Conservation (phyloP, 2,797 vertebrate species). For the Micrastur ruficollis region DNA sequence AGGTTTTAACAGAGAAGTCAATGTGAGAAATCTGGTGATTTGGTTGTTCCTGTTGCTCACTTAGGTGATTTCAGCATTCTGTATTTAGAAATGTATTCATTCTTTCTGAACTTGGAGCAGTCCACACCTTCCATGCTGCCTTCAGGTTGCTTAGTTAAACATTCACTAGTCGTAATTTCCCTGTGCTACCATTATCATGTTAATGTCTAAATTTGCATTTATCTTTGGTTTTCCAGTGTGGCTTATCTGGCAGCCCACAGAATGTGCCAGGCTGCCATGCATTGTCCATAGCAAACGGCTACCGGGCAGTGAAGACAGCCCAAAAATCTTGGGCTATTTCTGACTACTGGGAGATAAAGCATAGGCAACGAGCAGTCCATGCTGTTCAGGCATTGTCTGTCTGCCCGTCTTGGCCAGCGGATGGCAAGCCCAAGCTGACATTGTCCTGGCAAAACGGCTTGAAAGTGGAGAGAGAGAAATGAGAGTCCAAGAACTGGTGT, state of each 20-base stretch:
- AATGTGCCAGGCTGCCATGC: not conserved
- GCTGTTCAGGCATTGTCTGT: not conserved
- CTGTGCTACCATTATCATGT: not conserved
- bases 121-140: not conserved
- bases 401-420: not conserved
- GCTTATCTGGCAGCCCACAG: not conserved
- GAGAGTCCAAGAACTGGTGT: not conserved
- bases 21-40: not conserved
- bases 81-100: not conserved
- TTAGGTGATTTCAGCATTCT: not conserved
- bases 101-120: not conserved
- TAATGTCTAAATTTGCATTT: not conserved
- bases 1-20: not conserved
- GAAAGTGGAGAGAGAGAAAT: not conserved
- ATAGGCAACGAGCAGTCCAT: rapidly evolving
- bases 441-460: not conserved
- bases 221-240: not conserved
- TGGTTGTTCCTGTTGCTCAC: not conserved
- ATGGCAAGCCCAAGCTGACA: not conserved
- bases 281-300: not conserved
- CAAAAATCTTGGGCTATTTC: not conserved
- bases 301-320: not conserved
- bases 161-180: not conserved
- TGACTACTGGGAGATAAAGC: not conserved
- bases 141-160: not conserved